Conservation (phyloP, 2,888 invertebrate species). For the Xestobium rufovillosum region DNA sequence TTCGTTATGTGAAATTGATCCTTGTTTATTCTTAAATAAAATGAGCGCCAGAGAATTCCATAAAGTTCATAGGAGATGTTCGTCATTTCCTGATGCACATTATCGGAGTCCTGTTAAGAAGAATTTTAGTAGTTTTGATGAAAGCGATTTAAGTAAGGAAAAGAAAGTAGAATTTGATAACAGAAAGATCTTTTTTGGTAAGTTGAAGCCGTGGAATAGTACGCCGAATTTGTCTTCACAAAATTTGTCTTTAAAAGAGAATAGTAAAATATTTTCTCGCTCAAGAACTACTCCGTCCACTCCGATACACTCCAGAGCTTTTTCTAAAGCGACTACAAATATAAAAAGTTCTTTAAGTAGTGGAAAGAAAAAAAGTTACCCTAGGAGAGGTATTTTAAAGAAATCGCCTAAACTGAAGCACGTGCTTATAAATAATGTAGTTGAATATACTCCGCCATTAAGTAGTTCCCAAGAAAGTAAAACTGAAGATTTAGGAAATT, state of each 20-base stretch:
- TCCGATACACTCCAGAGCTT: constrained; percentile 30
- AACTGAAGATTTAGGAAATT: constrained; percentile 27
- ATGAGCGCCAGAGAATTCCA: constrained; percentile 35
- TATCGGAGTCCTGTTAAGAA: constrained; percentile 30
- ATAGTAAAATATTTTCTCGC: constrained; percentile 27
- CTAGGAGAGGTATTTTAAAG: constrained; percentile 14
- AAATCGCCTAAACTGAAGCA: constrained; percentile 24
- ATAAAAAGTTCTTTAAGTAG: constrained; percentile 26
- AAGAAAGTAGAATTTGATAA: too few species aligned
- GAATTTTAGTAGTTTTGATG: constrained; percentile 9
- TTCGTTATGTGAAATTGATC: constrained; percentile 55
- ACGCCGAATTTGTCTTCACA: constrained; percentile 36
- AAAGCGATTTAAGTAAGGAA: background rate
- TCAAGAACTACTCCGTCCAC: constrained; percentile 39
- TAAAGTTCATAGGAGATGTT: constrained; percentile 48
- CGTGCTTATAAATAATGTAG: constrained; percentile 38
- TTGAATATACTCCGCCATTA: constrained; percentile 37
- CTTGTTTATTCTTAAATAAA: constrained; percentile 43
- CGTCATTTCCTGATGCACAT: constrained; percentile 48
- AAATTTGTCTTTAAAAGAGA: constrained; percentile 15
- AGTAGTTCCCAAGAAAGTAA: constrained; percentile 31
- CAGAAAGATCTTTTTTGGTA: constrained; percentile 30
- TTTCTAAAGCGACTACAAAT: constrained; percentile 20
- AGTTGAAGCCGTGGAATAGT: constrained; percentile 42
- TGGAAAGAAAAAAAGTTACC: background rate